phyloP scores from a whole-genome alignment of 2,888 invertebrate species.

The Eupithecia subumbrata region DNA sequence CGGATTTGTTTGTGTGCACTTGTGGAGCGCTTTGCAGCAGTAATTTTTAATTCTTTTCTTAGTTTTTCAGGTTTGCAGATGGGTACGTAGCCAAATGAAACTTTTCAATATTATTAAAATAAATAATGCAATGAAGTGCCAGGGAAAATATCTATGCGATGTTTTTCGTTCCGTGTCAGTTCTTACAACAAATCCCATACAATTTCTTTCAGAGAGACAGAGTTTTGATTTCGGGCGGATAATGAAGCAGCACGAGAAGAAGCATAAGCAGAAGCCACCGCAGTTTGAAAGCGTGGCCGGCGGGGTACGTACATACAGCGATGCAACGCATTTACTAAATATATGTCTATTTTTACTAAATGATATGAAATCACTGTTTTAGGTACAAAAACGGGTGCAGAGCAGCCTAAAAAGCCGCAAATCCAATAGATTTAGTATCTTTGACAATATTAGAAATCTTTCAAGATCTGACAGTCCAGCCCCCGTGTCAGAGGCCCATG shows the following conservation, averaged over 20 bases:
- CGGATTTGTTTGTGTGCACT: constrained; percentile 19
- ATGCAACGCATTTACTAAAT: neutral
- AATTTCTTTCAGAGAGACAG: constrained; percentile 60
- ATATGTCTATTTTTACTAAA: neutral
- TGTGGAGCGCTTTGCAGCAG: neutral
- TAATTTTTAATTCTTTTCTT: constrained; percentile 18
- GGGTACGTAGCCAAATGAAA: constrained; percentile 22
- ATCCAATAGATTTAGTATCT: constrained; percentile 60
- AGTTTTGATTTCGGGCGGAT: constrained; percentile 68
- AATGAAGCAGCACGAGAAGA: constrained; percentile 64
- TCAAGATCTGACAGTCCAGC: constrained; percentile 54
- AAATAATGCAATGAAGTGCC: neutral
- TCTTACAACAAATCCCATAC: neutral
- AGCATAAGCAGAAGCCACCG: constrained; percentile 68
- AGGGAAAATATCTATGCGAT: neutral
- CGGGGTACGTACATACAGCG: constrained; percentile 58
- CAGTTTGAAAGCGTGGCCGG: constrained; percentile 68
- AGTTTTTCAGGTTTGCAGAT: constrained; percentile 32
- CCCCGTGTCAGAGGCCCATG: constrained; percentile 47
- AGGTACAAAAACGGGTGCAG: constrained; percentile 68
- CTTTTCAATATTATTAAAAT: neutral
- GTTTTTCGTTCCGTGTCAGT: neutral
- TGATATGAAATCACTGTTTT: constrained; percentile 29
- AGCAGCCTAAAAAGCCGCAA: constrained; percentile 60
- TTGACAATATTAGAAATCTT: constrained; percentile 67